These are phyloP conservation scores for Atherinosoma microstoma DNA, from an alignment of 2,797 vertebrate species.

Conservation along the genomic window DNA sequence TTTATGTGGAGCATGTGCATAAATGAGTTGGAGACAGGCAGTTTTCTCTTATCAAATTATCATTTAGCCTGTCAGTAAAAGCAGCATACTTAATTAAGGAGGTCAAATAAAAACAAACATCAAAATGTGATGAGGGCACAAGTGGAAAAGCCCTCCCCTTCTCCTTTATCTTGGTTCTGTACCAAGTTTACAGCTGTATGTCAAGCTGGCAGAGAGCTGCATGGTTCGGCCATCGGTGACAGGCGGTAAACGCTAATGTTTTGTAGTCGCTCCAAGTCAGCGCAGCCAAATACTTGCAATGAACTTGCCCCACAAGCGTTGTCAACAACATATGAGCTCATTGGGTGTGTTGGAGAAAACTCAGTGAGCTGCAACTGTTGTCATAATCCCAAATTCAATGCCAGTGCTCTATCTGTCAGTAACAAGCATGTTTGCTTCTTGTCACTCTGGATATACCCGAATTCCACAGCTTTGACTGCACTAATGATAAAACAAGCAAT, in stretches of 20 bases:
- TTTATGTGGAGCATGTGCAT: not conserved
- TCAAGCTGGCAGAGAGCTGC: slow-evolving; percentile 56
- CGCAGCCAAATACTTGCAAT: slow-evolving; percentile 63
- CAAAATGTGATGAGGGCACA: slow-evolving; percentile 43
- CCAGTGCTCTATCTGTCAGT: slow-evolving; percentile 34
- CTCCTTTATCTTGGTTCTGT: slow-evolving; percentile 45
- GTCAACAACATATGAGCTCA: slow-evolving; percentile 70
- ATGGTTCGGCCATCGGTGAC: slow-evolving; percentile 46
- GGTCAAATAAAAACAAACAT: slow-evolving; percentile 48
- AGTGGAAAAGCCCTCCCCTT: slow-evolving; percentile 21
- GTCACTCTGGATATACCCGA: slow-evolving; percentile 2
- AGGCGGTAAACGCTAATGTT: slow-evolving; percentile 56
- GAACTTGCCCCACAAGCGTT: slow-evolving; percentile 59
- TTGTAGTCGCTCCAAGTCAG: slow-evolving; percentile 58
- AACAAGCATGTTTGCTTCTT: slow-evolving; percentile 2
- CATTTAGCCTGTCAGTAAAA: not conserved
- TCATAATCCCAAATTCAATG: slow-evolving; percentile 57
- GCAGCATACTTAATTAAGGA: slow-evolving; percentile 39
- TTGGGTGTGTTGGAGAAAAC: slow-evolving; percentile 62
- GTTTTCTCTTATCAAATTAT: not conserved
- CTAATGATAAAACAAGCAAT: not conserved
- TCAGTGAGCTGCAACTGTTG: slow-evolving; percentile 49
- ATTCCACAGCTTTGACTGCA: not conserved
- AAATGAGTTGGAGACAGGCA: not conserved
- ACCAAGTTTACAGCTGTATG: slow-evolving; percentile 67